Percentiles rank a stretch among this genome's conserved stretches.
Evolutionary conservation across 23 tunicate genomes (phyloP).

Genomic region (Ciona savignyi): DNA sequence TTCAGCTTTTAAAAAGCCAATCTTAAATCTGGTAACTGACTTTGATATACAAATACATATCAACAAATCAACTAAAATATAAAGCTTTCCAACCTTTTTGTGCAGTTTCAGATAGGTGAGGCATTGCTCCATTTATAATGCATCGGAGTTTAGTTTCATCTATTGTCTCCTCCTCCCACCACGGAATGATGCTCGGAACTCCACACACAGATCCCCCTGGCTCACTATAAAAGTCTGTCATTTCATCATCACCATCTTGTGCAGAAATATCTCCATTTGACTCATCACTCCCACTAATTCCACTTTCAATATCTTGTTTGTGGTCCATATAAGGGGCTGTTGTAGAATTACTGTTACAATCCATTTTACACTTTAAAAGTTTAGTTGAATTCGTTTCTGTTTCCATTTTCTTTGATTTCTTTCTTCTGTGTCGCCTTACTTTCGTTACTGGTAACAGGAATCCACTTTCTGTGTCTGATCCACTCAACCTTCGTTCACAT

Average conservation of each 20-base stretch:
- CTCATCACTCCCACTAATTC: constrained; percentile 47
- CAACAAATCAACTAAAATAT: too few relatives aligned
- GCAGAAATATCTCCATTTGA: constrained; percentile 20
- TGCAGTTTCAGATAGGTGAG: constrained; percentile 8
- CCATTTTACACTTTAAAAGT: background rate
- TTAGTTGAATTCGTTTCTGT: constrained; percentile 5
- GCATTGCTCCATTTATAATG: constrained; percentile 20
- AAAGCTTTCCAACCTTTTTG: constrained; percentile 4
- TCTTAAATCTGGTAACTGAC: too few relatives aligned
- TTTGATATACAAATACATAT: too few relatives aligned
- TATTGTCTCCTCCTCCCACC: constrained; percentile 10
- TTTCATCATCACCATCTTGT: constrained; percentile 82
- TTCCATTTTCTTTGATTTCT: background rate
- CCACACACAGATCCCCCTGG: constrained; percentile 61
- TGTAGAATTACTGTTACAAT: too few relatives aligned
- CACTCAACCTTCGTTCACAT: constrained; percentile 56
- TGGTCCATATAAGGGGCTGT: too few relatives aligned
- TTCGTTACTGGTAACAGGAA: constrained; percentile 33
- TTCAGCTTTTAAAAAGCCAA: too few relatives aligned
- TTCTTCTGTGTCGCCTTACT: background rate
- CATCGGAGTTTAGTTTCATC: constrained; percentile 19
- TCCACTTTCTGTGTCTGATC: constrained; percentile 63
- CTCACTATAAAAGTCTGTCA: constrained; percentile 74
- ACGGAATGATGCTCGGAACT: constrained; percentile 28
- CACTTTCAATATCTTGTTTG: constrained; percentile 36